These are phyloP conservation scores for Antennarius striatus DNA, from an alignment of 2,113 vertebrate genomes.

Conservation along the genomic window DNA sequence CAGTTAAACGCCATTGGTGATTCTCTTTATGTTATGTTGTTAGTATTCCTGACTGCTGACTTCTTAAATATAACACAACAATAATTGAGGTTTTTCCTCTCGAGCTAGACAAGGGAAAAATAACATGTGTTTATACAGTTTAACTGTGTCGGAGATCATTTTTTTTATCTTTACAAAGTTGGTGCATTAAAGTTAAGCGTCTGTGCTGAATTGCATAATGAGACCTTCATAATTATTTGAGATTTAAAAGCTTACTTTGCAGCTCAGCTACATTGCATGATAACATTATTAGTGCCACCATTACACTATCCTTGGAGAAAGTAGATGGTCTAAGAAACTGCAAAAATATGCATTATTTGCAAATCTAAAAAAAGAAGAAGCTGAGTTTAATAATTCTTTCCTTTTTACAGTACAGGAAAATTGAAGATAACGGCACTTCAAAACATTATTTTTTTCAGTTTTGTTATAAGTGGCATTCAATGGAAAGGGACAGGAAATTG, in stretches of 20 bases:
- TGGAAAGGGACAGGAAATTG: constrained; percentile 32
- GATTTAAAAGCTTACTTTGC: constrained; percentile 64
- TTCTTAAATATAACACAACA: constrained; percentile 43
- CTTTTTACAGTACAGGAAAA: constrained; percentile 28
- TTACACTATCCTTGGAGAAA: constrained; percentile 52
- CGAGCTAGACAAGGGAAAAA: constrained; percentile 45
- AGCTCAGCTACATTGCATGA: constrained; percentile 39
- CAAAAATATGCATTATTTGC: constrained; percentile 59
- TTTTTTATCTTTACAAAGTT: constrained; percentile 57
- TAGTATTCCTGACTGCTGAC: constrained; percentile 45
- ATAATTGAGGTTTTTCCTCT: constrained; percentile 38
- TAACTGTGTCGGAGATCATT: constrained; percentile 37
- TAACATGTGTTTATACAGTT: constrained; percentile 47
- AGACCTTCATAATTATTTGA: constrained; percentile 72
- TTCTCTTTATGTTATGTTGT: constrained; percentile 24
- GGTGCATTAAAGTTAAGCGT: constrained; percentile 50
- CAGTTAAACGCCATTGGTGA: neutral
- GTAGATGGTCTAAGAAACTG: constrained; percentile 35
- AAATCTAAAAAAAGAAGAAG: constrained; percentile 24
- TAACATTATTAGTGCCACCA: constrained; percentile 61
- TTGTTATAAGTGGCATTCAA: constrained; percentile 27
- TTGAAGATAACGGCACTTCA: neutral
- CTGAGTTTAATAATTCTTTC: constrained; percentile 22
- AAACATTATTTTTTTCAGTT: constrained; percentile 41
- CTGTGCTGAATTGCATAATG: constrained; percentile 78